Base-by-base conservation (phyloP, 2,888 invertebrate species). In the Tanytarsus gracilentus region DNA sequence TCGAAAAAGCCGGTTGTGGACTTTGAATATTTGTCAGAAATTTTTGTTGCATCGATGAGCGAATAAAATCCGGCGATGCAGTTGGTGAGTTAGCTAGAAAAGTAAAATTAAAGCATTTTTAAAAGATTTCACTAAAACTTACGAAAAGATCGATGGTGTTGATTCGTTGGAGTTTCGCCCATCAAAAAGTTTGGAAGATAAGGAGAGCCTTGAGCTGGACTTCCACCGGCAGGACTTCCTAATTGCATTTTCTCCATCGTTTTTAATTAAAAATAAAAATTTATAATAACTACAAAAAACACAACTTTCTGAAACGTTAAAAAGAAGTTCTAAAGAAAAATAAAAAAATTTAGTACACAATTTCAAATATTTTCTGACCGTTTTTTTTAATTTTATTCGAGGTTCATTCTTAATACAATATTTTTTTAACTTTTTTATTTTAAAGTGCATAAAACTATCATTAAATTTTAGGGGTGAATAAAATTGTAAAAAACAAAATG, bases 231-330 rank as follows among this genome's bases (percentile, higher is more conserved):
- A 2, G 88, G 85, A 70, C 88, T 88, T 63, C 89, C 89, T 65
- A 90, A 74, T 59, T 83, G 79, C 89, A 90, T 90, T 53, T 89
- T 89, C 71, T 89, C 89, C 88, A 89, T 89, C 71, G 3, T 36
- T n/a, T 30, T 1, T 36, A 14, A 2, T 23, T 44, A 44, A 33
- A 33, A 44, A 11, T 44, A 36, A 36, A 8, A n/a, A n/a, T n/a
- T n/a, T 2, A 3, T 36, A 36, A 36, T 36, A 14, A 23, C 16
- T 2, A 44, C 18, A 23, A 18, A 40, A 40, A 40, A 18, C 5
- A 21, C 33, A 6, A 3, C 1, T 6, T 33, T 1, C 7, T 44
- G 6, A 44, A 18, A 44, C 18, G 23, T 21, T 33, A 33, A 33
- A 33, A 33, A 33, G 5, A 18, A 18, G 16, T 40, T 40, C 14